Conservation (phyloP, 2,797 vertebrate species). For the Epinephelus malabaricus region DNA sequence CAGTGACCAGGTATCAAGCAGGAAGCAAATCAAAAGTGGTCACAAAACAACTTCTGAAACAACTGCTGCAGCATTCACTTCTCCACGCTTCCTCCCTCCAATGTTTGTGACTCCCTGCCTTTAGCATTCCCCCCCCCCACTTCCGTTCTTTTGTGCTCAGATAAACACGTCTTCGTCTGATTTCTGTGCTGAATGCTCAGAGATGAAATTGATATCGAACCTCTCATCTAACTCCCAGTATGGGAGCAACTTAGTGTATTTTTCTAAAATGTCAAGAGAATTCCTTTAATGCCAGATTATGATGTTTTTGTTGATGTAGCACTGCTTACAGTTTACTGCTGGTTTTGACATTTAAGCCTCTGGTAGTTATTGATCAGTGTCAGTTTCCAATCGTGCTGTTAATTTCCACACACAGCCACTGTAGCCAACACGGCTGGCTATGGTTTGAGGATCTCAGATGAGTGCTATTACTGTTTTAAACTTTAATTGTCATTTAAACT, state of each 20-base stretch:
- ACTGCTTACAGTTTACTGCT: not conserved
- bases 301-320: not conserved
- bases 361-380: constrained; percentile 11
- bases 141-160: constrained; percentile 30
- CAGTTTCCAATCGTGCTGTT: not conserved
- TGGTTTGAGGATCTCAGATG: not conserved
- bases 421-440: not conserved
- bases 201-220: constrained; percentile 36
- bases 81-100: not conserved
- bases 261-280: constrained; percentile 16
- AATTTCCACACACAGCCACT: not conserved
- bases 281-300: not conserved
- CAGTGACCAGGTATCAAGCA: not conserved
- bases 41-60: not conserved
- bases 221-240: not conserved
- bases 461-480: too few relatives aligned
- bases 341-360: constrained; percentile 20
- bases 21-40: not conserved
- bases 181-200: constrained; percentile 14
- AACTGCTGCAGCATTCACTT: constrained; percentile 7
- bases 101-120: constrained; percentile 16
- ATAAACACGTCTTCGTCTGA: constrained; percentile 18
- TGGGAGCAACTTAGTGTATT: not conserved
- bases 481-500: too few relatives aligned
- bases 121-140: not conserved